phyloP scores from a whole-genome alignment of 2,797 vertebrate genomes.

The Hippocampus kuda region DNA sequence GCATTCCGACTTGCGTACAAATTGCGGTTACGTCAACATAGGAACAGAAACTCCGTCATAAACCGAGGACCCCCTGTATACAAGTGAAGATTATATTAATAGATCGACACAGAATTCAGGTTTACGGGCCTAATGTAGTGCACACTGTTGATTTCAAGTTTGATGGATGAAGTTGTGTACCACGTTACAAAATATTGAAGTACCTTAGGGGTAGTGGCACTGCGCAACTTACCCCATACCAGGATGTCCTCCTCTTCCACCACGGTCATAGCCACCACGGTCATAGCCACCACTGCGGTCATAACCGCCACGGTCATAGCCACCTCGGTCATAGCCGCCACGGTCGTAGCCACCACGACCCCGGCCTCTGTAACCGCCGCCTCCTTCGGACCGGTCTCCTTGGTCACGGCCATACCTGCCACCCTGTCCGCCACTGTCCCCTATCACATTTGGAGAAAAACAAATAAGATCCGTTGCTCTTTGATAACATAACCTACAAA shows the following conservation, averaged over 20 bases:
- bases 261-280: conserved; percentile 56
- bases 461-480: background rate
- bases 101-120: background rate
- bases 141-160: conserved; percentile 22
- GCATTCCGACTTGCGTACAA: background rate
- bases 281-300: conserved; percentile 38
- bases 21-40: background rate
- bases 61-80: conserved; percentile 1
- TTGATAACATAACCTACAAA: background rate
- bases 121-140: conserved; percentile 10
- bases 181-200: conserved; percentile 30
- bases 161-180: conserved; percentile 25
- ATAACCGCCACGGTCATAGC: conserved; percentile 40
- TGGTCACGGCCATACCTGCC: conserved; percentile 62
- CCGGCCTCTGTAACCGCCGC: conserved; percentile 49
- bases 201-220: conserved; percentile 68
- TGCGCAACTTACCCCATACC: conserved; percentile 77
- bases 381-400: conserved; percentile 60
- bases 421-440: conserved; percentile 55
- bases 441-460: conserved; percentile 25
- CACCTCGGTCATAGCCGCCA: conserved; percentile 46
- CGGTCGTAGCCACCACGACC: conserved; percentile 55
- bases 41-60: background rate
- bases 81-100: background rate
- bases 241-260: conserved; percentile 68